Conservation (phyloP, 2,888 invertebrate species). For the Drosophila seclusa region DNA sequence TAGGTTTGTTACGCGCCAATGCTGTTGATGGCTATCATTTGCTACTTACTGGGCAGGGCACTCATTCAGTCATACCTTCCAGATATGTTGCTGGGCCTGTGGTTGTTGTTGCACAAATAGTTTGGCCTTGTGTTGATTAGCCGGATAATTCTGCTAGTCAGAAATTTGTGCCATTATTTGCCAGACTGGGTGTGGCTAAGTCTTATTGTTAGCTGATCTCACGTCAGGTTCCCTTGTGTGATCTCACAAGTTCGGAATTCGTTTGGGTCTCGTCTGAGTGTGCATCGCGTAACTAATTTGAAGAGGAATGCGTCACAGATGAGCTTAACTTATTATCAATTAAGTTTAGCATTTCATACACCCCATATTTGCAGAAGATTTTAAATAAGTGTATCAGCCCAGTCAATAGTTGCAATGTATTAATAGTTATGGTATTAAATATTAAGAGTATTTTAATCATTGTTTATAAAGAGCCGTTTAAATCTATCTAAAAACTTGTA, state of each 20-base stretch:
- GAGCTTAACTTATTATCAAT: slow-evolving; percentile 13
- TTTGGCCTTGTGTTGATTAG: slow-evolving; percentile 65
- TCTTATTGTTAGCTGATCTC: slow-evolving; percentile 55
- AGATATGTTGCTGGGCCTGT: slow-evolving; percentile 16
- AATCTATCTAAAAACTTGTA: not conserved
- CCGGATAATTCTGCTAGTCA: slow-evolving; percentile 62
- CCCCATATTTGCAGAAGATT: not conserved
- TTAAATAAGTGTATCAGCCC: not conserved
- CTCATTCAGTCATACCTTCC: slow-evolving; percentile 46
- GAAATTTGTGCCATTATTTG: slow-evolving; percentile 61
- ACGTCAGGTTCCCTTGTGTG: slow-evolving; percentile 35
- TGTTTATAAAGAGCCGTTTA: not conserved
- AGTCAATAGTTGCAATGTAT: not conserved
- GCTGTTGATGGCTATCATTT: slow-evolving; percentile 66
- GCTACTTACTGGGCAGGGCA: slow-evolving; percentile 49
- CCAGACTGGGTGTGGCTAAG: slow-evolving; percentile 62
- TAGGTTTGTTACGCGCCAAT: slow-evolving; percentile 41
- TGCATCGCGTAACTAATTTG: slow-evolving; percentile 25
- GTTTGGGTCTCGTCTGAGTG: slow-evolving; percentile 8
- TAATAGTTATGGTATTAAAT: not conserved
- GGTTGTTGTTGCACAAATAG: slow-evolving; percentile 31
- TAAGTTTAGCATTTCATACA: not conserved
- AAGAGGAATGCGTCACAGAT: slow-evolving; percentile 11
- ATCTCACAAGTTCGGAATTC: slow-evolving; percentile 49
- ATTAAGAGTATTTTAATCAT: not conserved